These are phyloP conservation scores for Ceyx margarethae DNA, from an alignment of 2,113 vertebrate genomes.

Conservation along the genomic window DNA sequence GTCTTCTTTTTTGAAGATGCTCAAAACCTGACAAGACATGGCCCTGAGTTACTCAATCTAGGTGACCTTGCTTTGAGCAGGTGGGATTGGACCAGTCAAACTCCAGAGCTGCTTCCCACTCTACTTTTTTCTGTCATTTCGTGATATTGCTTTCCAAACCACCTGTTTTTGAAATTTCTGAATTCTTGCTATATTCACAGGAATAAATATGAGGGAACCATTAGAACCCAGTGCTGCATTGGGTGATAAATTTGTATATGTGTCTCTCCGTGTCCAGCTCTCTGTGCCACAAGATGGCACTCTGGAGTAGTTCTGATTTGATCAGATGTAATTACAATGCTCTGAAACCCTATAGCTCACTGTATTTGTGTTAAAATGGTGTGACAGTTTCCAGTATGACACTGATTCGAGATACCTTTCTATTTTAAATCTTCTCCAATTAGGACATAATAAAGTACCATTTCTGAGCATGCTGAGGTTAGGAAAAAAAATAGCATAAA, in stretches of 20 bases:
- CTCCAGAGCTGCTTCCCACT: not conserved
- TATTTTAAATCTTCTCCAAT: not conserved
- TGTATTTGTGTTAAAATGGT: not conserved
- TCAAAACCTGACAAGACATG: not conserved
- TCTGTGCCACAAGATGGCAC: slow-evolving; percentile 35
- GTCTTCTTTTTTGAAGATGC: not conserved
- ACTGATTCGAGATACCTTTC: not conserved
- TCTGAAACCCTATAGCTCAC: not conserved
- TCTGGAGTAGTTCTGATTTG: slow-evolving; percentile 5
- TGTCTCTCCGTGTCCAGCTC: not conserved
- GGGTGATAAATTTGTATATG: too few relatives aligned
- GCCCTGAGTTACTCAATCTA: not conserved
- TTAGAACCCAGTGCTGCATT: not conserved
- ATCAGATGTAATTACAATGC: not conserved
- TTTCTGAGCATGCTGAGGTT: not conserved
- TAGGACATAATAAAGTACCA: not conserved
- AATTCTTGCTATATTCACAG: not conserved
- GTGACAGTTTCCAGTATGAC: not conserved
- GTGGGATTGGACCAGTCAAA: not conserved
- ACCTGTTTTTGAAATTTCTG: not conserved
- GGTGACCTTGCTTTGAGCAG: not conserved
- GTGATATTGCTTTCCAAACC: not conserved
- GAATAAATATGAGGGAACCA: not conserved
- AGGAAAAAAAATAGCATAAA: not conserved
- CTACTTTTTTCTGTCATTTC: not conserved